Evolutionary conservation across 2,797 vertebrate genomes (phyloP).

Genomic region (Enteromius anoplus): DNA sequence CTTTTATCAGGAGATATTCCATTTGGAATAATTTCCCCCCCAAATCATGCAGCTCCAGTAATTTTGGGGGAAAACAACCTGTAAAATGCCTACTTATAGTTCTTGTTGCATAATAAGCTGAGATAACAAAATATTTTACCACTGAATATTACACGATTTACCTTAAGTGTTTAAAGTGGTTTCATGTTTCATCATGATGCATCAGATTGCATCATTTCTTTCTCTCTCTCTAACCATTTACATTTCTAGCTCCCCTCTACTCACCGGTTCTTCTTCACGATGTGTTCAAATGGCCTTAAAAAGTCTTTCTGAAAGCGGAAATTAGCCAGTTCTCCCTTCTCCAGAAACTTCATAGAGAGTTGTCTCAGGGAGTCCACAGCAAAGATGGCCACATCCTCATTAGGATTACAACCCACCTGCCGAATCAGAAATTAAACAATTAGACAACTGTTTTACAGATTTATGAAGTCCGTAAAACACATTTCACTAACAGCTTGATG

Average conservation of each 20-base stretch:
- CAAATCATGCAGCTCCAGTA: not conserved
- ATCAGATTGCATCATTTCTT: not conserved
- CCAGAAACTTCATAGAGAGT: conserved; percentile 96
- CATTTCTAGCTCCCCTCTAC: not conserved
- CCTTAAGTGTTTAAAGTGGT: not conserved
- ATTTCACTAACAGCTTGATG: not conserved
- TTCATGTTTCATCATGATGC: not conserved
- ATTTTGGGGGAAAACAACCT: not conserved
- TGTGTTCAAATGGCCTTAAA: conserved; percentile 93
- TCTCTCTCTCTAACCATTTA: not conserved
- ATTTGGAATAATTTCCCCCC: not conserved
- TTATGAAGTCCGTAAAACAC: not conserved
- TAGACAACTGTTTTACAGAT: not conserved
- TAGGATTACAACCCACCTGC: conserved; percentile 95
- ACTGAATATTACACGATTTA: not conserved
- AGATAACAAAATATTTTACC: not conserved
- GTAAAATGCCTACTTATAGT: not conserved
- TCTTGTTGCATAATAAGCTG: not conserved
- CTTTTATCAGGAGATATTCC: not conserved
- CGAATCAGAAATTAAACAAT: conserved; percentile 19
- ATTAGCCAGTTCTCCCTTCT: conserved; percentile 95
- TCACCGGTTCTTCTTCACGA: conserved; percentile 97
- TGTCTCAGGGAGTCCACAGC: conserved; percentile 94
- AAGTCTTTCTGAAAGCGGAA: conserved; percentile 98
- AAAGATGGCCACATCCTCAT: conserved; percentile 96